These are phyloP conservation scores for Xenops minutus DNA, from an alignment of 2,797 vertebrate genomes.

Conservation along the genomic window DNA sequence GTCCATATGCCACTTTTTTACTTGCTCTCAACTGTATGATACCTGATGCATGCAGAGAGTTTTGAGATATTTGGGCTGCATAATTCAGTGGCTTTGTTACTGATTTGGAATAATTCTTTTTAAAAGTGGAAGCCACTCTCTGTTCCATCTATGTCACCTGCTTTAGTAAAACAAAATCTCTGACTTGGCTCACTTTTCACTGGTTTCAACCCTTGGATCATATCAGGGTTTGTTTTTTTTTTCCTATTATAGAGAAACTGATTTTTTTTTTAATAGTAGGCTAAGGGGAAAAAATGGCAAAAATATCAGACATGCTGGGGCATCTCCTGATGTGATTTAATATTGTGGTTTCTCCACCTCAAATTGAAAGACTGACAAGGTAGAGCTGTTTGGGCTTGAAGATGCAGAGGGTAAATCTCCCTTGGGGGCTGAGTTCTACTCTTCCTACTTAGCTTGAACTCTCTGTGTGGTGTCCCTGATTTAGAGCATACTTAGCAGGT, in stretches of 20 bases:
- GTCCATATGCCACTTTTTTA: background rate
- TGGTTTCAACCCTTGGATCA: background rate
- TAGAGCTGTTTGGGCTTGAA: conserved; percentile 24
- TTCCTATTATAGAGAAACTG: background rate
- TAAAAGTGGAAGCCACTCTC: background rate
- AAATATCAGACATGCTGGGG: background rate
- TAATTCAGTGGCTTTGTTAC: background rate
- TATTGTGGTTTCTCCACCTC: background rate
- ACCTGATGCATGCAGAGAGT: background rate
- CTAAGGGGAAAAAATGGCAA: background rate
- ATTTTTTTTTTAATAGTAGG: background rate
- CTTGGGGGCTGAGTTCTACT: background rate
- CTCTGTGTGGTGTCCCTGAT: background rate
- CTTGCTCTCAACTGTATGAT: background rate
- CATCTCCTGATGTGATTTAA: background rate
- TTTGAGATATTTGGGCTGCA: background rate
- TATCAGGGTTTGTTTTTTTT: background rate
- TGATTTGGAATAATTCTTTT: background rate
- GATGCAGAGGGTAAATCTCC: background rate
- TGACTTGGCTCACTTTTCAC: background rate
- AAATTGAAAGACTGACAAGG: background rate
- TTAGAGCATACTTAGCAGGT: conserved; percentile 1
- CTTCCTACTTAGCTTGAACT: background rate
- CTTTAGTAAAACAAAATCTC: background rate
- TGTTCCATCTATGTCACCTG: background rate